Evolutionary conservation across 2,888 invertebrate genomes (phyloP).

Genomic region (Cetonia aurata): DNA sequence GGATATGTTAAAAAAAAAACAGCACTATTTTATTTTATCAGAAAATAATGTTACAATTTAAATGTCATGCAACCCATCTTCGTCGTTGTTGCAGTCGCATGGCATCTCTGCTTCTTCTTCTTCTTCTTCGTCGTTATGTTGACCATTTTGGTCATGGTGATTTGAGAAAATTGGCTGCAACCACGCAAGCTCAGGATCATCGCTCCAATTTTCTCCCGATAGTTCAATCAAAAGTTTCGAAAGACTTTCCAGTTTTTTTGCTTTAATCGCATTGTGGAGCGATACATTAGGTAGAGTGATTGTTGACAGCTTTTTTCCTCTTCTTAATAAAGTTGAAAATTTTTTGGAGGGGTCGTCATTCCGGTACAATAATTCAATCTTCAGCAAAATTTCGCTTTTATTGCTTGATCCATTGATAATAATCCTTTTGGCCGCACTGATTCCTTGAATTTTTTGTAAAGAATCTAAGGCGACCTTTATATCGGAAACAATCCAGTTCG

Average conservation of each 20-base stretch:
- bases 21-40: conserved; percentile 10
- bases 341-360: conserved; percentile 42
- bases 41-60: conserved; percentile 14
- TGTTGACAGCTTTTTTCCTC: conserved; percentile 21
- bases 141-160: conserved; percentile 24
- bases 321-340: conserved; percentile 45
- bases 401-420: conserved; percentile 47
- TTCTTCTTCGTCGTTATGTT: conserved; percentile 41
- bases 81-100: conserved; percentile 42
- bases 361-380: conserved; percentile 38
- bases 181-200: conserved; percentile 44
- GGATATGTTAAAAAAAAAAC: neutral
- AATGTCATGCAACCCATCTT: conserved; percentile 40
- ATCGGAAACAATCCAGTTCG: conserved; percentile 30
- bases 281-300: too few species aligned
- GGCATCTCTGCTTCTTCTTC: conserved; percentile 33
- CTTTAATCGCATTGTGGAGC: conserved; percentile 5
- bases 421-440: conserved; percentile 48
- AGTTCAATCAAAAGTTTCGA: conserved; percentile 43
- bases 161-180: conserved; percentile 36
- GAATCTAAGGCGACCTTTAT: conserved; percentile 47
- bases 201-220: conserved; percentile 40
- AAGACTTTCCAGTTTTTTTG: conserved; percentile 44
- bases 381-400: conserved; percentile 34
- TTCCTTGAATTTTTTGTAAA: conserved; percentile 50